phyloP scores from a whole-genome alignment of 2,888 invertebrate genomes.

The Hylaea fasciaria region DNA sequence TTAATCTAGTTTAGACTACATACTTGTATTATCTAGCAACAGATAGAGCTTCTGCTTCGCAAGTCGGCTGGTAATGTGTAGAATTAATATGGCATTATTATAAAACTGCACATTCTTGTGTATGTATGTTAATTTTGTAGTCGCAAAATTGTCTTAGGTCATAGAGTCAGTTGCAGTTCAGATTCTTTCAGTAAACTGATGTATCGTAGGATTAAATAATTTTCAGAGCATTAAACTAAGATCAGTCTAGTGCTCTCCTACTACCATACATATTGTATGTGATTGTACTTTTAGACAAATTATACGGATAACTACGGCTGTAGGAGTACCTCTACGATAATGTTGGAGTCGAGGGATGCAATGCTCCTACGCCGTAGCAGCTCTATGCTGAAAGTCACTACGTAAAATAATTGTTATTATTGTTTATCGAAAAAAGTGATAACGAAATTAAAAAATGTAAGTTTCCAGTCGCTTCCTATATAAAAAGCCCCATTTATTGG shows the following conservation, averaged over 20 bases:
- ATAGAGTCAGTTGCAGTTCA: slow-evolving; percentile 2
- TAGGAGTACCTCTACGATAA: no score
- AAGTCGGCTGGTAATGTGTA: neutral
- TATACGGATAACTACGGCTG: no score
- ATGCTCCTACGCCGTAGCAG: no score
- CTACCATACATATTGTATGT: no score
- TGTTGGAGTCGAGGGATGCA: no score
- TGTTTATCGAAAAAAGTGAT: no score
- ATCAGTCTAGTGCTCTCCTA: neutral
- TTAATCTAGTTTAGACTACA: slow-evolving; percentile 1
- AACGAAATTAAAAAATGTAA: no score
- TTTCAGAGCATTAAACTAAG: neutral
- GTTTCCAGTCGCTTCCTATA: no score
- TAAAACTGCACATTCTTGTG: neutral
- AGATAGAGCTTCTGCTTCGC: slow-evolving; percentile 6
- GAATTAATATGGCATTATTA: neutral
- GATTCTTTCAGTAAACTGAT: neutral
- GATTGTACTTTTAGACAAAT: no score
- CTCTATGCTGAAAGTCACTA: no score
- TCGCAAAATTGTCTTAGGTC: neutral
- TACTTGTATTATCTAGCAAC: slow-evolving; percentile 5
- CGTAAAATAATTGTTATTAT: no score
- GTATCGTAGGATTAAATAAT: neutral
- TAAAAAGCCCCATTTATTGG: no score
- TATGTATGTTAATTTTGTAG: neutral